Evolutionary conservation across 2,113 vertebrate species (phyloP), one percentile per base, ranked within the genome.

Genomic region (Cebidichthys violaceus): DNA sequence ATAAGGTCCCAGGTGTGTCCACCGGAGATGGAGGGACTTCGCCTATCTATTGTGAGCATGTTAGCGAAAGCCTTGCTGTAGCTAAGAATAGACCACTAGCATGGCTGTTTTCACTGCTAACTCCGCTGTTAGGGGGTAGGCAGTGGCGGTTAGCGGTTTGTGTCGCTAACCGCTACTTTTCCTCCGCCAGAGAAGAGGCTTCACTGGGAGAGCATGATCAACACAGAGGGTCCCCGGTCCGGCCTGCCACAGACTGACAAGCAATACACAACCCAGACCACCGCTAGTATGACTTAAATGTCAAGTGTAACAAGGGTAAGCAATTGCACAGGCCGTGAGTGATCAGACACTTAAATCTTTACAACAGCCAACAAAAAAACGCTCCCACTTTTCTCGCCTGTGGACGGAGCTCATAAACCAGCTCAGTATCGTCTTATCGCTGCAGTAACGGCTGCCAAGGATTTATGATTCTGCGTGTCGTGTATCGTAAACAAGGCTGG

Each of bases 301-400:
- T 69, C 39, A 71, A 66, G 27, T 35, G 2, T 37, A 37, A 47
- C 39, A 47, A 59, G 20, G 20, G 11, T 37, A 41, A 79, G 64
- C 45, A 55, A 13, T 17, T 75, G 17, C 13, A 18, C 17, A 54
- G 47, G 33, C 57, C 7, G 6, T 15, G 62, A 27, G 18, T 45
- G 68, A 81, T 57, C 37, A 57, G 52, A 84, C 54, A 60, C 9
- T 37, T 33, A 27, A 55, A 82, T 64, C 22, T 70, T 70, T 77
- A 68, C 4, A 17, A 62, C 31, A 9, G 64, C 24, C 13, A 2
- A 55, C 39, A 39, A 57, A 24, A 14, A 75, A 59, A 55, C 0
- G 0, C 7, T 20, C 17, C 20, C n/a, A 14, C 17, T 65, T 76
- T 41, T 55, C 60, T 13, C 11, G 55, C 27, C 64, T 70, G 43